A percentile compares a stretch with the other conserved stretches of the same genome.
phyloP scores from a whole-genome alignment of 2,797 vertebrate genomes.

The Coccyzus lansbergi region DNA sequence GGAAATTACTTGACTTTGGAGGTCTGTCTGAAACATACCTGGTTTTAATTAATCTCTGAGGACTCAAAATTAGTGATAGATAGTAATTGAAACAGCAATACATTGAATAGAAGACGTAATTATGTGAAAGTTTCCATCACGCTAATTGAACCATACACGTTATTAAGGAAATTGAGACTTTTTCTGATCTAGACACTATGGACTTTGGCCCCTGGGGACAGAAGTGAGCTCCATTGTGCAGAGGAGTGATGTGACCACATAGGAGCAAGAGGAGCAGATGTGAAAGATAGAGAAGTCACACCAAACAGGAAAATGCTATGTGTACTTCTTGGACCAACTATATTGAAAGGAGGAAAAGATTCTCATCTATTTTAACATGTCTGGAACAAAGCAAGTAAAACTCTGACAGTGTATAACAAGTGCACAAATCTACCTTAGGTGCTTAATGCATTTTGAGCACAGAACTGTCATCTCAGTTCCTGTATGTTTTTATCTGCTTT shows the following conservation, averaged over 20 bases:
- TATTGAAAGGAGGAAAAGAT: not conserved
- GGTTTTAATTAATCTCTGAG: conserved; percentile 5
- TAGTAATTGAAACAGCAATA: not conserved
- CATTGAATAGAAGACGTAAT: not conserved
- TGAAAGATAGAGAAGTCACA: not conserved
- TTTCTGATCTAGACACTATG: not conserved
- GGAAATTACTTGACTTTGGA: not conserved
- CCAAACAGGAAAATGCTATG: not conserved
- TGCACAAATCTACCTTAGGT: conserved; percentile 10
- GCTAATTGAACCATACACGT: not conserved
- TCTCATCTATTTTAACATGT: conserved; percentile 7
- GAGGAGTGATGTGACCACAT: not conserved
- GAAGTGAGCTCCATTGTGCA: not conserved
- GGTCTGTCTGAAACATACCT: not conserved
- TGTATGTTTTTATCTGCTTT: conserved; percentile 48
- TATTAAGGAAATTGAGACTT: not conserved
- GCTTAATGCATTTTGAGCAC: conserved; percentile 39
- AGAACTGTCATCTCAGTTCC: conserved; percentile 31
- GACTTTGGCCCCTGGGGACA: not conserved
- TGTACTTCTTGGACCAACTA: not conserved
- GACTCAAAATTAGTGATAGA: not conserved
- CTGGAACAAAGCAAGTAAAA: conserved; percentile 15
- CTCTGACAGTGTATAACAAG: conserved; percentile 36
- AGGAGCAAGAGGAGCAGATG: not conserved
- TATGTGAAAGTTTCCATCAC: not conserved